A percentile compares a stretch with the other conserved stretches of the same genome.
These are phyloP conservation scores for Lasioglossum villosulum DNA, from an alignment of 2,888 invertebrate species.

Conservation along the genomic window DNA sequence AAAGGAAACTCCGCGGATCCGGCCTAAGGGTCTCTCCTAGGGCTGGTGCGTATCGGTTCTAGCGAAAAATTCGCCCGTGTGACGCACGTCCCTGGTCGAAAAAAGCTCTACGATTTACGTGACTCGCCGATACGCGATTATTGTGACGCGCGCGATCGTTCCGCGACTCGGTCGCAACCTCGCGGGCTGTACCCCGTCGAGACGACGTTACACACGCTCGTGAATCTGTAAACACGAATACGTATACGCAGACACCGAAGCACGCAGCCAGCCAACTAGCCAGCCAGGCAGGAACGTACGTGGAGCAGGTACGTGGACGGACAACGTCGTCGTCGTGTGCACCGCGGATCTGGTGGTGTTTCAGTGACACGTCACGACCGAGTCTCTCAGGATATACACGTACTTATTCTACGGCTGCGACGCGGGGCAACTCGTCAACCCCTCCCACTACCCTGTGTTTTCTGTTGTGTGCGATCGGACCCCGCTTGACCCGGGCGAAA, in stretches of 20 bases:
- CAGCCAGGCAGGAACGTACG: neutral
- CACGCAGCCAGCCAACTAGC: neutral
- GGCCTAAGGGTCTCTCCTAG: conserved; percentile 75
- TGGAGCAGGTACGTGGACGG: neutral
- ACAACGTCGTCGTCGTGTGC: neutral
- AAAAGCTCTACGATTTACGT: too few relatives aligned
- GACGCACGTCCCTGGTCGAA: conserved; percentile 2
- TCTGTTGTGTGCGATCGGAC: neutral
- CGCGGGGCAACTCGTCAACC: neutral
- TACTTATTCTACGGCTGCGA: neutral
- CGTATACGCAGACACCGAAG: conserved; percentile 22
- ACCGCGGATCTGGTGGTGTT: neutral
- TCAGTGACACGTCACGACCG: neutral
- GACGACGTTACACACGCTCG: neutral
- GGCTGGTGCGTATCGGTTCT: conserved; percentile 75
- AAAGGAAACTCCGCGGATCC: conserved; percentile 78
- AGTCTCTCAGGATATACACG: neutral
- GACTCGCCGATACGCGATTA: neutral
- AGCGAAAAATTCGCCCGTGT: conserved; percentile 35
- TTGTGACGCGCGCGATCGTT: neutral
- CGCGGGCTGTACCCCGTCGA: neutral
- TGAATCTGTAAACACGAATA: conserved; percentile 31
- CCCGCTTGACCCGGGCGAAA: neutral
- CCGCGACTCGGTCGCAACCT: neutral
- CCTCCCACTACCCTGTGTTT: neutral